phyloP scores from a whole-genome alignment of 2,797 vertebrate genomes.

The Megaceryle alcyon region DNA sequence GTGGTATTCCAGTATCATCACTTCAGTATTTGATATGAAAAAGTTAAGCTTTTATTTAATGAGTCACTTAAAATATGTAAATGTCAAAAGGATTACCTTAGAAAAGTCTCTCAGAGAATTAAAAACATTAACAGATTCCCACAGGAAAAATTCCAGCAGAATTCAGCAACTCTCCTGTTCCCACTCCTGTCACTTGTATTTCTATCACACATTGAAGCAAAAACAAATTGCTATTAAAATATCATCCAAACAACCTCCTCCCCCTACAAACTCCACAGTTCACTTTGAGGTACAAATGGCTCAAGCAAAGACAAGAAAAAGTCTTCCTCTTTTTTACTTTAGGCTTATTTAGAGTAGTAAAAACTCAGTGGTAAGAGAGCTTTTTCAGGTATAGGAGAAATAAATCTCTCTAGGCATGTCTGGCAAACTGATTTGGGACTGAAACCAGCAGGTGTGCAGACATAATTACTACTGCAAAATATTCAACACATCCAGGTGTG shows the following conservation, averaged over 20 bases:
- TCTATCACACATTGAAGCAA: constrained; percentile 72
- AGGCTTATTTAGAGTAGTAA: constrained; percentile 16
- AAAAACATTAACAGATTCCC: constrained; percentile 72
- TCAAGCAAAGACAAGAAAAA: constrained; percentile 38
- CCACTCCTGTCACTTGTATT: constrained; percentile 73
- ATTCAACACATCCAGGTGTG: constrained; percentile 70
- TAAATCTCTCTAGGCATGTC: constrained; percentile 72
- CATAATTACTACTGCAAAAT: constrained; percentile 64
- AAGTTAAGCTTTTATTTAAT: constrained; percentile 59
- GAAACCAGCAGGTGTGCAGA: constrained; percentile 69
- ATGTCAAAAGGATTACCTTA: constrained; percentile 71
- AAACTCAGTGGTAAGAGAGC: constrained; percentile 7
- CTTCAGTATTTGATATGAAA: constrained; percentile 19
- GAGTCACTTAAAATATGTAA: constrained; percentile 65
- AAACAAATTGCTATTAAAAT: constrained; percentile 74
- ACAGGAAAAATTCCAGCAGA: constrained; percentile 73
- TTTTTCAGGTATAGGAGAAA: constrained; percentile 66
- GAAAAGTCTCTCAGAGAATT: constrained; percentile 60
- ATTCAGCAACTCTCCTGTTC: constrained; percentile 67
- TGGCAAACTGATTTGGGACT: constrained; percentile 61
- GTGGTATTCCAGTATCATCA: constrained; percentile 21
- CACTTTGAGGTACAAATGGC: not conserved
- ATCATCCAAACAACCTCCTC: constrained; percentile 33
- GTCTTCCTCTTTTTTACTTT: constrained; percentile 19
- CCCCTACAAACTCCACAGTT: not conserved